Base-by-base conservation (phyloP, 2,888 invertebrate species). In the Leucophora obtusa region DNA sequence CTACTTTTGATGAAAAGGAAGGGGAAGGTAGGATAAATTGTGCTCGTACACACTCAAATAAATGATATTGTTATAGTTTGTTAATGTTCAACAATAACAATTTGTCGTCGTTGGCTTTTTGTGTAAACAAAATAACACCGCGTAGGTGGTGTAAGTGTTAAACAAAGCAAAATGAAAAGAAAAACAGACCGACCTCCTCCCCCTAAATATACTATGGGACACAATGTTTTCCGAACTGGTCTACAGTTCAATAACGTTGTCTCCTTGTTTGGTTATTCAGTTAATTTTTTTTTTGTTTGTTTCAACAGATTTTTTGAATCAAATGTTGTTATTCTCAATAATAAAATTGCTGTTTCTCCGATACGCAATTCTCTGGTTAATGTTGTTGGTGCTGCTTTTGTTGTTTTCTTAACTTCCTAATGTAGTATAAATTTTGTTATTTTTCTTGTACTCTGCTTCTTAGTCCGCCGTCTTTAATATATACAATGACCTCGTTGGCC, bases 131-230 rank as follows among this genome's bases (percentile, higher is more conserved):
- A 50, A 43, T 65, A 33, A 60, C 43, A 38, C 28, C 60, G 73
- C 60, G 80, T 81, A 54, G 76, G 80, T 59, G 72, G 10, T 5
- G 14, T 15, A 18, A 28, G 54, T 54, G 43, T 62, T n/a, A 54
- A 73, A 77, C 76, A 76, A 77, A 76, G 77, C 59, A 62, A 81
- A 81, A 76, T 59, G 58, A n/a, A n/a, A 58, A 65, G 65, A 73
- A 63, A 72, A 68, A 71, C 62, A 33, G 62, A 62, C 80, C 81
- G 77, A 81, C 81, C 81, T 70, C 81, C 81, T 74, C 81, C 81
- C 81, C 73, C 66, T 62, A 62, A 66, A 24, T 28, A 80, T 68
- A 60, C 51, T 75, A n/a, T 63, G 43, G 51, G 58, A 72, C 43
- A 60, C 58, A 59, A 15, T 59, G 58, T n/a, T 51, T 35, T 50